phyloP scores from a whole-genome alignment of 2,888 invertebrate species.

The Keiferia lycopersicella region DNA sequence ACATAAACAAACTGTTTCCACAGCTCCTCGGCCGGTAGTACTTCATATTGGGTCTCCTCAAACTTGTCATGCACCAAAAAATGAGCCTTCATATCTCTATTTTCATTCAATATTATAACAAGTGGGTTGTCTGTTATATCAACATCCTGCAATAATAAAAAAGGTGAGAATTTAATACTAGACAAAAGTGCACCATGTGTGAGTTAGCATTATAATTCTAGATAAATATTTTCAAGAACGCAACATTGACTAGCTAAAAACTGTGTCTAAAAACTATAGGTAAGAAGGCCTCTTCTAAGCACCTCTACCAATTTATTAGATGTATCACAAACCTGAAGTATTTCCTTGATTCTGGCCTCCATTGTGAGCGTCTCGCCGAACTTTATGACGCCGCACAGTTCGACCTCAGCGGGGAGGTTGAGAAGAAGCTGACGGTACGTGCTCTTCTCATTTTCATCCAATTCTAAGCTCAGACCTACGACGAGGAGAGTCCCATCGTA shows the following conservation, averaged over 20 bases:
- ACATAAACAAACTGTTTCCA: slow-evolving; percentile 87
- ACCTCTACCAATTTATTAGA: not conserved
- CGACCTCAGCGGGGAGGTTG: slow-evolving; percentile 88
- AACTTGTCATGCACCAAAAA: slow-evolving; percentile 87
- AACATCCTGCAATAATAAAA: slow-evolving; percentile 78
- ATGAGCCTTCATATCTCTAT: slow-evolving; percentile 82
- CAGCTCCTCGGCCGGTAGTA: slow-evolving; percentile 83
- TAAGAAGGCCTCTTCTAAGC: not conserved
- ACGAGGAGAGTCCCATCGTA: slow-evolving; percentile 86
- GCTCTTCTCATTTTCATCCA: slow-evolving; percentile 79
- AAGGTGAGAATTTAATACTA: too few species aligned
- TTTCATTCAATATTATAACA: slow-evolving; percentile 80
- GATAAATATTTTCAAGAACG: too few species aligned
- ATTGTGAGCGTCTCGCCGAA: slow-evolving; percentile 83
- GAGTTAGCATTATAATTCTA: too few species aligned
- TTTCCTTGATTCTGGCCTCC: slow-evolving; percentile 83
- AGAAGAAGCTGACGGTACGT: slow-evolving; percentile 79
- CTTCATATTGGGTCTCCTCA: slow-evolving; percentile 83
- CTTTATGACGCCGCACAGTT: slow-evolving; percentile 88
- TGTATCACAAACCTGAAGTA: slow-evolving; percentile 69
- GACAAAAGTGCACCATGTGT: too few species aligned
- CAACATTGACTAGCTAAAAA: not conserved
- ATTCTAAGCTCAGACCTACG: slow-evolving; percentile 85
- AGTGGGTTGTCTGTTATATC: slow-evolving; percentile 91
- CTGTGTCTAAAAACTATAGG: not conserved